These are phyloP conservation scores for Probaryconus sp. DNA, from an alignment of 1,140 invertebrate species.

Conservation along the genomic window DNA sequence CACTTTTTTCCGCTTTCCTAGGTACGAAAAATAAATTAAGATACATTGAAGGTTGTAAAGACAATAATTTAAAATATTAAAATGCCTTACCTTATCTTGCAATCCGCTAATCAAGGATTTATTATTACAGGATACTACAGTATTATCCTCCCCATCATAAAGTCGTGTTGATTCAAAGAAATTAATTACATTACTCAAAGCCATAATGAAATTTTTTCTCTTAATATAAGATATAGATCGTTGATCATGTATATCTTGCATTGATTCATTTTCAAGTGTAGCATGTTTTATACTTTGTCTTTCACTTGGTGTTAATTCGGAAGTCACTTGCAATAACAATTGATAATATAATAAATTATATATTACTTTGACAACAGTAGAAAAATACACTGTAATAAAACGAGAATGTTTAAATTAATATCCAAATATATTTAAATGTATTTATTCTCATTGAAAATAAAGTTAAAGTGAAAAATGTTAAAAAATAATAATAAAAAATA, in stretches of 20 bases:
- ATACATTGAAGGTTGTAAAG: no score
- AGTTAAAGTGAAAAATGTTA: conserved; percentile 6
- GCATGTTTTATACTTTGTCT: conserved; percentile 64
- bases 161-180: conserved; percentile 72
- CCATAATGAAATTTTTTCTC: conserved; percentile 35
- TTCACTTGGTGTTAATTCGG: conserved; percentile 80
- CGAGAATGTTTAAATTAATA: conserved; percentile 16
- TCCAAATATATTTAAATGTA: no score
- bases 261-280: no score
- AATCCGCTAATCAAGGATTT: no score
- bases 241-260: not conserved
- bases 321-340: conserved; percentile 86
- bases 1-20: no score
- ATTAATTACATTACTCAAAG: conserved; percentile 71
- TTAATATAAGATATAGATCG: conserved; percentile 6
- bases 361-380: conserved; percentile 88
- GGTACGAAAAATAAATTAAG: no score
- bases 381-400: conserved; percentile 87
- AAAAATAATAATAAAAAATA: conserved; percentile 9
- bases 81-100: conserved; percentile 32
- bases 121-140: no score
- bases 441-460: no score
- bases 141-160: conserved; percentile 67
- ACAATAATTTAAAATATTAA: no score
- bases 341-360: conserved; percentile 95